A percentile compares a stretch with the other conserved stretches of the same genome.
Conservation (phyloP, 2,888 invertebrate genomes). For the Eucera pruinosa region DNA sequence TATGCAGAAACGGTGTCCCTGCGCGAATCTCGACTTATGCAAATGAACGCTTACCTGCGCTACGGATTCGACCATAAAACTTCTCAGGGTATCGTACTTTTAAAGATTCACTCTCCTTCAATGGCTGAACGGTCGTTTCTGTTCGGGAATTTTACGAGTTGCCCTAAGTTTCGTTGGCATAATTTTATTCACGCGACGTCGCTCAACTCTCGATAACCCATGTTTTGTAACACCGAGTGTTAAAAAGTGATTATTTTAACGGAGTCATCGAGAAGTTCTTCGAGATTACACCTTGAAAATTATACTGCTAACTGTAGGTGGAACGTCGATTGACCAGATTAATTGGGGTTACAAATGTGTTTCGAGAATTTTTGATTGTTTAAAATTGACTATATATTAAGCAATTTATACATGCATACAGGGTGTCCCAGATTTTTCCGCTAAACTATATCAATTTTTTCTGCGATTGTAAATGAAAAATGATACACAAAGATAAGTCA, state of each 20-base stretch:
- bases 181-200: slow-evolving; percentile 42
- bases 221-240: background rate
- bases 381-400: too few species aligned
- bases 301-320: too few species aligned
- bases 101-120: slow-evolving; percentile 50
- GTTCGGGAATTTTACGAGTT: slow-evolving; percentile 48
- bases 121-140: slow-evolving; percentile 22
- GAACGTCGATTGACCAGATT: too few species aligned
- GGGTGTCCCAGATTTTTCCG: too few species aligned
- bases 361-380: too few species aligned
- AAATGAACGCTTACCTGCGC: slow-evolving; percentile 32
- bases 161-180: slow-evolving; percentile 24
- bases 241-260: background rate
- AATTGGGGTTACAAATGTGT: too few species aligned
- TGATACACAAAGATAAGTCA: too few species aligned
- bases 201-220: background rate
- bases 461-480: too few species aligned
- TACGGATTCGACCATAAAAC: slow-evolving; percentile 35
- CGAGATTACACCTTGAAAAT: background rate
- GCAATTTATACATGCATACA: too few species aligned
- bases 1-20: background rate
- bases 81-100: slow-evolving; percentile 24
- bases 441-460: too few species aligned
- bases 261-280: background rate
- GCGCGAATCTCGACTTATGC: slow-evolving; percentile 27